Evolutionary conservation across 2,797 vertebrate genomes (phyloP), one percentile per base, ranked within the genome.

Genomic region (Cossypha polioptera): DNA sequence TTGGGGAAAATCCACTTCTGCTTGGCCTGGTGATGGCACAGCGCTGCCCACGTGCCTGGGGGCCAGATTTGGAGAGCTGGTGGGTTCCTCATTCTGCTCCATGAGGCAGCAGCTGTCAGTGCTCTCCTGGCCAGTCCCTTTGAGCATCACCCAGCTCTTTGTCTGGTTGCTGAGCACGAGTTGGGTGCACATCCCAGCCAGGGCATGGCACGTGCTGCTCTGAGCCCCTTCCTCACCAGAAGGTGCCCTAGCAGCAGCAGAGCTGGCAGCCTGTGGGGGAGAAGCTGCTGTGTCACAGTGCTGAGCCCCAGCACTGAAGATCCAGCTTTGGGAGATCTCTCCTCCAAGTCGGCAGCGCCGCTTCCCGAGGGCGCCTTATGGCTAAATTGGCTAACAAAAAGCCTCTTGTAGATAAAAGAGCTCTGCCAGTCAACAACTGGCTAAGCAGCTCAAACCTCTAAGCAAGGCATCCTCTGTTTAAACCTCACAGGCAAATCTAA

Each of bases 401-500:
- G 95, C 95, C 96, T 97, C 96, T 96, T 97, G 95, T 95, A 97
- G 96, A 97, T 96, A 97, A 97, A 98, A 97, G 96, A 82, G 97
- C 90, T 97, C 96, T 94, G 94, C 86, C 53, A 98, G 97, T 98
- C 98, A 98, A 98, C 97, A 97, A 97, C 95, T 87, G 96, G 97
- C 97, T 97, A 98, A 98, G 96, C 97, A 97, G 97, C 97, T 98
- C 97, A 97, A 97, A 97, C 76, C 97, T 91, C 96, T 94, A 95
- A 97, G 97, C 92, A 97, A 97, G 96, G 97, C 96, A 97, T 95
- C 97, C 95, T 96, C 96, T 97, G 96, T 98, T 98, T 97, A 97
- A 98, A 98, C 94, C 92, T 96, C 96, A 96, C 88, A 92, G 97
- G 96, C 78, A 97, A 97, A 98, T 97, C 98, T 98, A 98, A 97